Percentiles rank a stretch among this genome's conserved stretches.
Evolutionary conservation across 2,797 vertebrate species (phyloP).

Genomic region (Thunnus albacares): DNA sequence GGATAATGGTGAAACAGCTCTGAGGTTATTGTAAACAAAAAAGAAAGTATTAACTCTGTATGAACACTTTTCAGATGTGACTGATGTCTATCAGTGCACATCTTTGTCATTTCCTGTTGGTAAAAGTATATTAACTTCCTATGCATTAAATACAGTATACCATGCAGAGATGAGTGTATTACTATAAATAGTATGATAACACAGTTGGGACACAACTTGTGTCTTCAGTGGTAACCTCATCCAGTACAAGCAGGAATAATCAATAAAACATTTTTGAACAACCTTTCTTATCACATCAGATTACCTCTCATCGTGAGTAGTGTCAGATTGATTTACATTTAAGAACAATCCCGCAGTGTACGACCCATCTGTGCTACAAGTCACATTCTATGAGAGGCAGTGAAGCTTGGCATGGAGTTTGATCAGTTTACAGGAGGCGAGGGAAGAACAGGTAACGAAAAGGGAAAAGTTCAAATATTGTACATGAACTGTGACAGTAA

Average conservation of each 20-base stretch:
- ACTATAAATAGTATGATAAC: too few relatives aligned
- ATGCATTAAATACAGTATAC: too few relatives aligned
- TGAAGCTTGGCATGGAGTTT: background rate
- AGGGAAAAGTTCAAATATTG: background rate
- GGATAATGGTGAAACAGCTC: too few relatives aligned
- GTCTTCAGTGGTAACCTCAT: background rate
- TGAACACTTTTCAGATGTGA: too few relatives aligned
- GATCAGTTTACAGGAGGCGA: constrained; percentile 2
- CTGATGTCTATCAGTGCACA: too few relatives aligned
- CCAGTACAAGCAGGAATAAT: background rate
- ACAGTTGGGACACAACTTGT: too few relatives aligned
- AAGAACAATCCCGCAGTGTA: background rate
- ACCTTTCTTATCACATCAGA: background rate
- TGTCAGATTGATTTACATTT: constrained; percentile 27
- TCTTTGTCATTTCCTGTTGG: too few relatives aligned
- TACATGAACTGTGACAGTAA: constrained; percentile 8
- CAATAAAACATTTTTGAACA: background rate
- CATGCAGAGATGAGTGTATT: too few relatives aligned
- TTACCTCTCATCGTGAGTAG: background rate
- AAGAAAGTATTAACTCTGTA: too few relatives aligned
- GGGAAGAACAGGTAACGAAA: constrained; percentile 13
- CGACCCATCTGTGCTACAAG: background rate
- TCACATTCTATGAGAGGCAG: background rate
- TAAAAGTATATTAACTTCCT: too few relatives aligned
- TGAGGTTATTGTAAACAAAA: too few relatives aligned